A percentile compares a stretch with the other conserved stretches of the same genome.
Evolutionary conservation across 2,888 invertebrate species (phyloP).

Genomic region (Nomada ruficornis): DNA sequence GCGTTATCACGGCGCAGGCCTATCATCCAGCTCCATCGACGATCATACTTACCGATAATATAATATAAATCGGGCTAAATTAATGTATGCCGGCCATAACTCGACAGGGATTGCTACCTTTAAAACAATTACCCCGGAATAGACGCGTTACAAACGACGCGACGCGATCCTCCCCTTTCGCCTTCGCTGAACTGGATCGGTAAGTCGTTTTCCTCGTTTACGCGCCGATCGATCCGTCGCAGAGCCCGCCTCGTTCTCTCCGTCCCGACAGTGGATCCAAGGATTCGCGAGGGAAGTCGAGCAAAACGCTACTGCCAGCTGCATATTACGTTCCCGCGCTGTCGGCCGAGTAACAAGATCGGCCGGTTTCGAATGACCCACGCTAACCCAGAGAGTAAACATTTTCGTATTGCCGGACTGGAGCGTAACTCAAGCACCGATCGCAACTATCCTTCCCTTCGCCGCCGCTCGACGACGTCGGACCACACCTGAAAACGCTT

Average conservation of each 20-base stretch:
- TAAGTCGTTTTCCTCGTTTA: neutral
- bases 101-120: constrained; percentile 46
- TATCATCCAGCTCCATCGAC: constrained; percentile 49
- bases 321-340: constrained; percentile 76
- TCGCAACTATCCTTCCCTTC: constrained; percentile 40
- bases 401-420: constrained; percentile 83
- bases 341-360: constrained; percentile 80
- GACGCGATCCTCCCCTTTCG: constrained; percentile 18
- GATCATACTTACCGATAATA: constrained; percentile 58
- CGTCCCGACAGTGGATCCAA: too few species aligned
- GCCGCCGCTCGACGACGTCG: neutral
- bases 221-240: neutral
- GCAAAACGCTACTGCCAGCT: constrained; percentile 74
- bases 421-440: constrained; percentile 80
- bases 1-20: constrained; percentile 49
- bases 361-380: constrained; percentile 82
- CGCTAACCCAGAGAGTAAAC: constrained; percentile 80
- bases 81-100: constrained; percentile 48
- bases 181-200: neutral
- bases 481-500: constrained; percentile 40
- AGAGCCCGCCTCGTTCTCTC: constrained; percentile 8
- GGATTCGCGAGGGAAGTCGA: constrained; percentile 57
- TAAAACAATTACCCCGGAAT: constrained; percentile 46
- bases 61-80: constrained; percentile 51
- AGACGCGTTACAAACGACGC: constrained; percentile 27